phyloP scores from a whole-genome alignment of 2,888 invertebrate species.

The Scrobipalpa atriplicella region DNA sequence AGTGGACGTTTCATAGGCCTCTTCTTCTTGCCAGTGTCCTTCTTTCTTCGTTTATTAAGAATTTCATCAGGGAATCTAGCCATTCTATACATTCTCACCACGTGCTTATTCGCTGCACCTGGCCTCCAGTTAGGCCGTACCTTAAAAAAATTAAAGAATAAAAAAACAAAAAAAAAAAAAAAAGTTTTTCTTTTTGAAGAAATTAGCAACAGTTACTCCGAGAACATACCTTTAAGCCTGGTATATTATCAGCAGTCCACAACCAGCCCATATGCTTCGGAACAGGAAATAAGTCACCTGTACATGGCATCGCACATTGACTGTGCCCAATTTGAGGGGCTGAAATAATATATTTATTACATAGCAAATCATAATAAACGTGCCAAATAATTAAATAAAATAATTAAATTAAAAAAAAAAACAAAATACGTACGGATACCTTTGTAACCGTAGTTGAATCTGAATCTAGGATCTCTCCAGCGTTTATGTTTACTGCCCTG shows the following conservation, averaged over 20 bases:
- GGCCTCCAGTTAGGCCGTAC: conserved; percentile 74
- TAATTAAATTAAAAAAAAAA: conserved; percentile 3
- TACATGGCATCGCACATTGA: conserved; percentile 62
- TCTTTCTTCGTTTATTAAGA: conserved; percentile 64
- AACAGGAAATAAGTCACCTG: conserved; percentile 58
- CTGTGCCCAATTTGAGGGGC: conserved; percentile 76
- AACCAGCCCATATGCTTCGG: conserved; percentile 79
- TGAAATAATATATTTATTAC: conserved; percentile 39
- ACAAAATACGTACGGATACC: conserved; percentile 75
- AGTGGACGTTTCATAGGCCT: conserved; percentile 66
- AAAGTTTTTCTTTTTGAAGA: conserved; percentile 10
- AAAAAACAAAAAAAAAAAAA: conserved; percentile 40
- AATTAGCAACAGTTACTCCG: not conserved
- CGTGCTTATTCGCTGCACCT: conserved; percentile 71
- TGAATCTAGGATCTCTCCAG: conserved; percentile 63
- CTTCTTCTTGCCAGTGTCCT: conserved; percentile 52
- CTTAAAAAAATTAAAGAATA: conserved; percentile 58
- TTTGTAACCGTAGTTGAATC: conserved; percentile 75
- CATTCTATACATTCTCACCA: conserved; percentile 63
- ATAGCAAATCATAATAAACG: not conserved
- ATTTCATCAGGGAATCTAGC: conserved; percentile 65
- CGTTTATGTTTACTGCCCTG: conserved; percentile 59
- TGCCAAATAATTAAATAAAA: not conserved
- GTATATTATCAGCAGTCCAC: conserved; percentile 70
- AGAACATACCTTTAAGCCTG: conserved; percentile 66